Conservation (phyloP, 2,797 vertebrate species). For the Harpagifer antarcticus region DNA sequence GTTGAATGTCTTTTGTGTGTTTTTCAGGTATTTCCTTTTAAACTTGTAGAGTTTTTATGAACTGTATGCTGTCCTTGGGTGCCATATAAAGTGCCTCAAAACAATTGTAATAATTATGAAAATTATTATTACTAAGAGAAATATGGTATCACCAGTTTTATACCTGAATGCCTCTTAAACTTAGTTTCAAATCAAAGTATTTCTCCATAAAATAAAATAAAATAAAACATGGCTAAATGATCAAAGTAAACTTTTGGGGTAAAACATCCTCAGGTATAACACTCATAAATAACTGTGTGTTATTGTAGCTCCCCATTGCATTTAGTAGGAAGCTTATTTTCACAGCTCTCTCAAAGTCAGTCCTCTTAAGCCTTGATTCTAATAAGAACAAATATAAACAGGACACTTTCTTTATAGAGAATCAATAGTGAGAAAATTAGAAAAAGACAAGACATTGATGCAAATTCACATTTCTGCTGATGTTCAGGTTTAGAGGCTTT, state of each 20-base stretch:
- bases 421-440: slow-evolving; percentile 5
- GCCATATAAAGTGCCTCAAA: too few relatives aligned
- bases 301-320: background rate
- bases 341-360: background rate
- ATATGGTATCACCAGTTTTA: background rate
- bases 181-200: background rate
- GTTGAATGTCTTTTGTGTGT: too few relatives aligned
- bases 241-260: background rate
- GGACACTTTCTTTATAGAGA: slow-evolving; percentile 1
- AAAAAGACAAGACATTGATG: slow-evolving; percentile 10
- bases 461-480: slow-evolving; percentile 28
- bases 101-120: too few relatives aligned
- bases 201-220: background rate
- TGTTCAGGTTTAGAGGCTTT: slow-evolving; percentile 26
- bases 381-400: slow-evolving; percentile 5
- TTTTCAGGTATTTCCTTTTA: too few relatives aligned
- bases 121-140: too few relatives aligned
- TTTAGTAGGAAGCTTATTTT: background rate
- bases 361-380: background rate
- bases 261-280: too few relatives aligned
- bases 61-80: too few relatives aligned
- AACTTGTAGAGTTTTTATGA: too few relatives aligned
- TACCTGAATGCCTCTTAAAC: background rate
- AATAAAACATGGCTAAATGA: background rate
- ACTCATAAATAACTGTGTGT: background rate